Percentiles rank a stretch among this genome's conserved stretches.
phyloP scores from a whole-genome alignment of 64 coral and sea anemone species.

The Acropora yongei region DNA sequence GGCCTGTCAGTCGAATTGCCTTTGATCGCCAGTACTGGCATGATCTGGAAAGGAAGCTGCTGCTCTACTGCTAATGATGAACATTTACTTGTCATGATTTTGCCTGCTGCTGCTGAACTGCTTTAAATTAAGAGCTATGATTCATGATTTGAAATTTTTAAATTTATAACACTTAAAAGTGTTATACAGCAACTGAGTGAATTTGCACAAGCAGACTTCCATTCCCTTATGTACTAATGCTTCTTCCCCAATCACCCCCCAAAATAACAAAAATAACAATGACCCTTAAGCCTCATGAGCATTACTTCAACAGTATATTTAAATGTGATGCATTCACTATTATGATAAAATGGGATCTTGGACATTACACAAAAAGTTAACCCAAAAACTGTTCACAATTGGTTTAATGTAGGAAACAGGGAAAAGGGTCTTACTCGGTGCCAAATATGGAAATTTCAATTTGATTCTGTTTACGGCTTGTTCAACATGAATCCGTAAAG shows the following conservation, averaged over 20 bases:
- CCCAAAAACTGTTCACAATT: neutral
- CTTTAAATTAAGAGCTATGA: neutral
- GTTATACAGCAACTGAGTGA: neutral
- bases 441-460: neutral
- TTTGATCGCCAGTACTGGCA: slow-evolving; percentile 23
- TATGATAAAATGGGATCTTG: neutral
- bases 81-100: slow-evolving; percentile 13
- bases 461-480: neutral
- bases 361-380: neutral
- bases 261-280: neutral
- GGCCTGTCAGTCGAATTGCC: slow-evolving; percentile 5
- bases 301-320: neutral
- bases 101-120: neutral
- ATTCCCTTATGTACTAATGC: neutral
- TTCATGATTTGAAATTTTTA: neutral
- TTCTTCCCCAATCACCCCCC: too few species aligned
- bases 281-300: neutral
- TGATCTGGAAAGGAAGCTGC: slow-evolving; percentile 7
- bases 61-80: slow-evolving; percentile 14
- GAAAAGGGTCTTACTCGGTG: neutral
- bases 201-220: neutral
- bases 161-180: neutral
- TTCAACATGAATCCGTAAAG: neutral
- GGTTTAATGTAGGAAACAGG: neutral
- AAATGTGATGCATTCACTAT: neutral